Percentiles rank a stretch among this genome's conserved stretches.
These are phyloP conservation scores for Sphaerophoria taeniata DNA, from an alignment of 2,888 invertebrate genomes.

Conservation along the genomic window DNA sequence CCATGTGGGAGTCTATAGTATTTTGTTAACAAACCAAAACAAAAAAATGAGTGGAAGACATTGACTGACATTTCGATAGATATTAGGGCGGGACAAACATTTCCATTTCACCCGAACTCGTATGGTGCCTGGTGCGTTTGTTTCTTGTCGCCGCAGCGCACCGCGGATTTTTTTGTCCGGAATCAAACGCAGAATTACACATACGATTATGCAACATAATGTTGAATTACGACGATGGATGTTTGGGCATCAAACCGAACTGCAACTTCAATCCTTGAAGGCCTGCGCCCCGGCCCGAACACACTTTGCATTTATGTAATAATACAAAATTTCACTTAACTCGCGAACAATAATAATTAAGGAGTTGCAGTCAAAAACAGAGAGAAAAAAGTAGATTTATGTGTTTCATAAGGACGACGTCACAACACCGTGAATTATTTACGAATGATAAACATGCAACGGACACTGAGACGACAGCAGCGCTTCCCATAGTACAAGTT, in stretches of 20 bases:
- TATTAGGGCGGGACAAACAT: constrained; percentile 70
- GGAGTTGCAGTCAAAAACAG: constrained; percentile 46
- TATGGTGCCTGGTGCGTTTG: constrained; percentile 32
- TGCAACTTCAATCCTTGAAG: constrained; percentile 18
- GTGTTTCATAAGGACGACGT: constrained; percentile 57
- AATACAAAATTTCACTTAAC: constrained; percentile 49
- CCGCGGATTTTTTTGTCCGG: constrained; percentile 22
- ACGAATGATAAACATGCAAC: constrained; percentile 66
- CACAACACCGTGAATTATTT: constrained; percentile 50
- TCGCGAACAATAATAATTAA: constrained; percentile 66
- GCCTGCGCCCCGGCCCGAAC: constrained; percentile 51
- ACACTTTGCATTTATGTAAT: constrained; percentile 55
- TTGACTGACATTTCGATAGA: constrained; percentile 71
- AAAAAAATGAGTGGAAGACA: constrained; percentile 46
- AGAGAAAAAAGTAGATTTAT: constrained; percentile 57
- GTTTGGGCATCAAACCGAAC: constrained; percentile 48
- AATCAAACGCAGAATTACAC: constrained; percentile 60
- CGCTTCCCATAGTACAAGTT: constrained; percentile 1
- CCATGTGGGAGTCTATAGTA: constrained; percentile 58
- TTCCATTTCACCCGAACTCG: constrained; percentile 53
- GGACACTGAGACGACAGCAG: constrained; percentile 8
- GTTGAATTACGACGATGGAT: constrained; percentile 23
- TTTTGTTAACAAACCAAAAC: constrained; percentile 20
- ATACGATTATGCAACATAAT: constrained; percentile 52
- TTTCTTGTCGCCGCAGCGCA: constrained; percentile 42